Evolutionary conservation across 2,113 vertebrate species (phyloP).

Genomic region (Progne subis): DNA sequence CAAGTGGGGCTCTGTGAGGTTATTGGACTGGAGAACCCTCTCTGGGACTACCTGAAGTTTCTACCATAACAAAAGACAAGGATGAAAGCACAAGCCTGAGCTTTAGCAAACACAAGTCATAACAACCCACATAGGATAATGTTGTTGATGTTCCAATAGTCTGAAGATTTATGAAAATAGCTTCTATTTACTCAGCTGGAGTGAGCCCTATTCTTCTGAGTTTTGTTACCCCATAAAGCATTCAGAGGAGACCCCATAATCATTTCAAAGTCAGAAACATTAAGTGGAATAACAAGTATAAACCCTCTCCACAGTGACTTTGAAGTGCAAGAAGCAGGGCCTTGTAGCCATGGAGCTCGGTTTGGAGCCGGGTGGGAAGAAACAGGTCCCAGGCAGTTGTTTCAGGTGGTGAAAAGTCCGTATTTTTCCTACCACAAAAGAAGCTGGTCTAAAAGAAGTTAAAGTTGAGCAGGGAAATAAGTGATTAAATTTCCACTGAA

Average conservation of each 20-base stretch:
- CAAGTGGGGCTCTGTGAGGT: not conserved
- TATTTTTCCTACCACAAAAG: not conserved
- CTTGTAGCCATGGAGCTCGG: not conserved
- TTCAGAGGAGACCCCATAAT: conserved; percentile 49
- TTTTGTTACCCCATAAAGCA: conserved; percentile 48
- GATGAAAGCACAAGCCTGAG: not conserved
- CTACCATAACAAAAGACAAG: not conserved
- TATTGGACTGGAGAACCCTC: not conserved
- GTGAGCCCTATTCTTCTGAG: not conserved
- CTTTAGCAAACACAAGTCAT: conserved; percentile 3
- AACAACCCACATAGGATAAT: conserved; percentile 27
- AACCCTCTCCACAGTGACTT: not conserved
- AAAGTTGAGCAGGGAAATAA: not conserved
- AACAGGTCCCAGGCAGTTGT: conserved; percentile 42
- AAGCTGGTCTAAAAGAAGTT: not conserved
- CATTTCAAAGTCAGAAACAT: conserved; percentile 41
- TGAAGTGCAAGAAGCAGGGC: conserved; percentile 44
- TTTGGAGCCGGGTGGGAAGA: not conserved
- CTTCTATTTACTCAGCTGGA: conserved; percentile 64
- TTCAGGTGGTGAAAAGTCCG: conserved; percentile 9
- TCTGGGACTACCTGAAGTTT: not conserved
- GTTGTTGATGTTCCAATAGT: conserved; percentile 31
- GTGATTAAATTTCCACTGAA: not conserved
- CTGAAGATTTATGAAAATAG: conserved; percentile 50
- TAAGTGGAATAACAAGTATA: conserved; percentile 52